Percentiles rank a stretch among this genome's conserved stretches.
Evolutionary conservation across 2,888 invertebrate genomes (phyloP).

Genomic region (Agrochola lota): DNA sequence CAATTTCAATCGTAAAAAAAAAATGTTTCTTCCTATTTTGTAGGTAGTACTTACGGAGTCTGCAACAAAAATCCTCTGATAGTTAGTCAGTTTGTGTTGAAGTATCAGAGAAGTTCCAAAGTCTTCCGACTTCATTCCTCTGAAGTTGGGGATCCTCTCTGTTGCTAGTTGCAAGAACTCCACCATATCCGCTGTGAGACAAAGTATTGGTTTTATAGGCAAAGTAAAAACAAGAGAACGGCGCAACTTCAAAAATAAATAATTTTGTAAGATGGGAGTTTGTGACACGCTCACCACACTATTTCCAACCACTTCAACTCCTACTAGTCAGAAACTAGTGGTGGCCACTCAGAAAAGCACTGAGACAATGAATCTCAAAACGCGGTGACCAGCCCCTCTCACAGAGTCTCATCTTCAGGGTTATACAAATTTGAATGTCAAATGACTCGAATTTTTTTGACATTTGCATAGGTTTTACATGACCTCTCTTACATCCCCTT

Average conservation of each 20-base stretch:
- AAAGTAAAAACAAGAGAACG: not conserved
- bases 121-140: constrained; percentile 16
- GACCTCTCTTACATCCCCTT: too few relatives aligned
- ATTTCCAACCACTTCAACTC: not conserved
- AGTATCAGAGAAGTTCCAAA: constrained; percentile 17
- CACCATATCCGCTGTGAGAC: constrained; percentile 31
- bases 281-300: not conserved
- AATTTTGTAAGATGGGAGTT: not conserved
- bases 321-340: not conserved
- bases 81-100: constrained; percentile 10
- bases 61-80: constrained; percentile 31
- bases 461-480: too few relatives aligned
- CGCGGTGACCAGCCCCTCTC: not conserved
- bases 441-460: too few relatives aligned
- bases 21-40: not conserved
- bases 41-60: constrained; percentile 25
- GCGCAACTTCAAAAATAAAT: not conserved
- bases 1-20: not conserved
- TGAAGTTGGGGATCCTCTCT: constrained; percentile 22
- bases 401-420: too few relatives aligned
- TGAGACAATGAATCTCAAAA: not conserved
- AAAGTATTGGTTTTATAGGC: not conserved
- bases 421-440: too few relatives aligned
- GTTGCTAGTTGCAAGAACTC: constrained; percentile 30
- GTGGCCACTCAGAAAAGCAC: not conserved